Evolutionary conservation across 2,113 vertebrate genomes (phyloP).

Genomic region (Pygoscelis antarcticus): DNA sequence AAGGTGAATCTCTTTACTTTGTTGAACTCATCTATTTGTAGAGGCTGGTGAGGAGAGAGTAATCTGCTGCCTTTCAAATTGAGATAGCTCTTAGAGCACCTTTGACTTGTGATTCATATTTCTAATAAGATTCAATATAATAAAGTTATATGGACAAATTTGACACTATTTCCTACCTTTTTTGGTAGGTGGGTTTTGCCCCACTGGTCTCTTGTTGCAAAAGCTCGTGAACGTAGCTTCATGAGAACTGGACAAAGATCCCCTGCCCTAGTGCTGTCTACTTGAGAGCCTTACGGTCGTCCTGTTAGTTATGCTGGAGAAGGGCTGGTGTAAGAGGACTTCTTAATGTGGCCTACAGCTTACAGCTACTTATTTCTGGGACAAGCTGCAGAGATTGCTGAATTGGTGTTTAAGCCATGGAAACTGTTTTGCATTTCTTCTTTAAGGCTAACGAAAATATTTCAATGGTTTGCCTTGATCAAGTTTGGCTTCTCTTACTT

Average conservation of each 20-base stretch:
- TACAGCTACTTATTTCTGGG: background rate
- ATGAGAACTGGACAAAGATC: background rate
- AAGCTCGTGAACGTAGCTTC: background rate
- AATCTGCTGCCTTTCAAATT: background rate
- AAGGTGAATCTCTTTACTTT: conserved; percentile 77
- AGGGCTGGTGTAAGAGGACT: background rate
- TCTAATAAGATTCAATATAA: background rate
- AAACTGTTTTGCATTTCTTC: background rate
- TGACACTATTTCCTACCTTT: background rate
- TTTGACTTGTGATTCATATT: background rate
- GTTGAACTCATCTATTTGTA: background rate
- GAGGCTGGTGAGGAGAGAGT: background rate
- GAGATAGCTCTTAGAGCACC: background rate
- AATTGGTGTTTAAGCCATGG: background rate
- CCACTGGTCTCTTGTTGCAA: background rate
- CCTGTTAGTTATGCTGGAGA: background rate
- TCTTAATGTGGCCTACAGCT: background rate
- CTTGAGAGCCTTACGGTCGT: background rate
- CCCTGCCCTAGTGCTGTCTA: background rate
- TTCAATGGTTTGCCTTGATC: background rate
- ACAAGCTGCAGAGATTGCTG: background rate
- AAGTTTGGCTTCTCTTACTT: background rate
- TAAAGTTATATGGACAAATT: background rate
- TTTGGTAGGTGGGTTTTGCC: background rate
- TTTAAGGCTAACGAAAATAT: background rate